phyloP scores from a whole-genome alignment of 2,113 vertebrate species.

The Hippocampus barbouri region DNA sequence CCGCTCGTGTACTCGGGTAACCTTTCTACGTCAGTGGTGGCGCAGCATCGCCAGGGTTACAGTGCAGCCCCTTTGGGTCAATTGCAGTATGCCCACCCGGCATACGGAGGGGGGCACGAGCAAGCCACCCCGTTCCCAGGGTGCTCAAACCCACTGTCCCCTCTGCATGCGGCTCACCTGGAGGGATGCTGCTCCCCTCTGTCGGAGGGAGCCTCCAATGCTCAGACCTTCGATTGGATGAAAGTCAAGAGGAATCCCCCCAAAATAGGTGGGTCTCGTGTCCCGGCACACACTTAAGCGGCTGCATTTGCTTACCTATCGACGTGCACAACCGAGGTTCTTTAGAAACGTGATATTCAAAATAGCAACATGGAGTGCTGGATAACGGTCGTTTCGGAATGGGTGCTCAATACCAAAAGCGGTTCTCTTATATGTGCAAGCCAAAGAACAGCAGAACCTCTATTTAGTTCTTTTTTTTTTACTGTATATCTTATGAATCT shows the following conservation, averaged over 20 bases:
- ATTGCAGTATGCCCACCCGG: constrained; percentile 81
- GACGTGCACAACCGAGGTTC: background rate
- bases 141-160: constrained; percentile 84
- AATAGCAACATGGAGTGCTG: too few relatives aligned
- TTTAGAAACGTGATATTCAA: too few relatives aligned
- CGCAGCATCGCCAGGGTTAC: constrained; percentile 86
- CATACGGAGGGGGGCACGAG: constrained; percentile 87
- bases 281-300: background rate
- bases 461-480: too few relatives aligned
- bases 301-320: background rate
- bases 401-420: too few relatives aligned
- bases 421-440: too few relatives aligned
- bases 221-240: constrained; percentile 99
- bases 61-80: constrained; percentile 79
- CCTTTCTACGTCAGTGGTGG: constrained; percentile 79
- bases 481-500: too few relatives aligned
- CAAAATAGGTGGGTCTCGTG: constrained; percentile 86
- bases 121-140: constrained; percentile 78
- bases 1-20: constrained; percentile 90
- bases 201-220: constrained; percentile 79
- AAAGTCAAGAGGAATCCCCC: constrained; percentile 98
- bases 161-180: constrained; percentile 82
- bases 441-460: too few relatives aligned
- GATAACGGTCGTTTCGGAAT: too few relatives aligned
- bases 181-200: constrained; percentile 86